These are phyloP conservation scores for Linepithema humile DNA, from an alignment of 1,140 invertebrate genomes.

Conservation along the genomic window DNA sequence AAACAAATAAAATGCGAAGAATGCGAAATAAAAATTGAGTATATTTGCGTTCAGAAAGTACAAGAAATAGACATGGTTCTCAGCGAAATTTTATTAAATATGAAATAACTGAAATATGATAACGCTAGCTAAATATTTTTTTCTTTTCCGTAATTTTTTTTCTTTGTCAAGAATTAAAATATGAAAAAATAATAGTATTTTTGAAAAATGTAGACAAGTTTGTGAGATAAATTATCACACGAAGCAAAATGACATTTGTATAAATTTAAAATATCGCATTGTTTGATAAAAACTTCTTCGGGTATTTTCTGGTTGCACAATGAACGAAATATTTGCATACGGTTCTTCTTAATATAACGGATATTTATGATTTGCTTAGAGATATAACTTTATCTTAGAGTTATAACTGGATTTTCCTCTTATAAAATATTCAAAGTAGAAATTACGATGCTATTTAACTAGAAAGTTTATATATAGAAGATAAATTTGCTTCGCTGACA, in stretches of 20 bases:
- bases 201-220: background rate
- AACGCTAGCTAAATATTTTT: background rate
- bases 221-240: no score
- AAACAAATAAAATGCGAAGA: conserved; percentile 5
- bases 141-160: no score
- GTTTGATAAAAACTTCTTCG: background rate
- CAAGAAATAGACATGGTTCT: background rate
- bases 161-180: background rate
- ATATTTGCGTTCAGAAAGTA: background rate
- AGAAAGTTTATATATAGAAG: background rate
- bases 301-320: background rate
- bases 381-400: background rate
- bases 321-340: background rate
- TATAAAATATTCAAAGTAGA: background rate
- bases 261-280: no score
- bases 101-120: background rate
- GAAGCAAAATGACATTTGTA: no score
- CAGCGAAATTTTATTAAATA: background rate
- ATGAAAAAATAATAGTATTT: background rate
- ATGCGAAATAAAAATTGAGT: conserved; percentile 1
- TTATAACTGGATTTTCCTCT: no score
- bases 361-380: background rate
- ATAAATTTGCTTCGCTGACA: background rate
- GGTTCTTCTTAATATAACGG: background rate
- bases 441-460: background rate